phyloP scores from a whole-genome alignment of 2,113 vertebrate species.

The Himantopus leucocephalus region DNA sequence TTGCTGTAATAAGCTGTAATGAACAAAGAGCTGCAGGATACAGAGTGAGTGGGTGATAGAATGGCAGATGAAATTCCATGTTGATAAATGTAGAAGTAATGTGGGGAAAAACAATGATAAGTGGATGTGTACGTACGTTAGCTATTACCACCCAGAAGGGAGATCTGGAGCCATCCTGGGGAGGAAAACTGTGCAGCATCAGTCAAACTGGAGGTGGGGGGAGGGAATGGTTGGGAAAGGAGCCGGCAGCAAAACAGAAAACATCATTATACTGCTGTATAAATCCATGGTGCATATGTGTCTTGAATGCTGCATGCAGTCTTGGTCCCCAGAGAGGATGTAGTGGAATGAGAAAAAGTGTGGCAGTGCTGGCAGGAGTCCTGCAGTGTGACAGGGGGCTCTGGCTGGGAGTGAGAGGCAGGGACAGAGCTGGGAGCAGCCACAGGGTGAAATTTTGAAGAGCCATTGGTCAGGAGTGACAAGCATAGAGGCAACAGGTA shows the following conservation, averaged over 20 bases:
- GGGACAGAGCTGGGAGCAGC: background rate
- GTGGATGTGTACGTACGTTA: background rate
- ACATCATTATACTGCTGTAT: conserved; percentile 51
- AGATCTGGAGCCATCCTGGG: conserved; percentile 26
- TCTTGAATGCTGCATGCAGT: conserved; percentile 34
- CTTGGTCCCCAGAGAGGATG: background rate
- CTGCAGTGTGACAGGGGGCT: background rate
- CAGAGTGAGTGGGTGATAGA: conserved; percentile 30
- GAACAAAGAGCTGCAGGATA: conserved; percentile 54
- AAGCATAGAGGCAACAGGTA: background rate
- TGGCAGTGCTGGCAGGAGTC: background rate
- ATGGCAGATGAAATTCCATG: conserved; percentile 35
- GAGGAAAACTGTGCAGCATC: conserved; percentile 29
- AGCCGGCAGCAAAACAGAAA: conserved; percentile 65
- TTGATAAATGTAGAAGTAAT: conserved; percentile 7
- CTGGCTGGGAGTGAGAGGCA: background rate
- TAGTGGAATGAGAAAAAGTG: conserved; percentile 6
- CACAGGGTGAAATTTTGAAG: background rate
- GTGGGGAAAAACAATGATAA: conserved; percentile 3
- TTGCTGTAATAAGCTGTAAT: conserved; percentile 54
- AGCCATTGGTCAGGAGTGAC: background rate
- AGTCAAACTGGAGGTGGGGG: conserved; percentile 18
- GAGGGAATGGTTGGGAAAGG: conserved; percentile 17
- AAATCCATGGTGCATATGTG: conserved; percentile 14
- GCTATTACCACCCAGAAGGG: conserved; percentile 60